A percentile compares a stretch with the other conserved stretches of the same genome.
Conservation (phyloP, 2,888 invertebrate species). For the Acrobeloides nanus region DNA sequence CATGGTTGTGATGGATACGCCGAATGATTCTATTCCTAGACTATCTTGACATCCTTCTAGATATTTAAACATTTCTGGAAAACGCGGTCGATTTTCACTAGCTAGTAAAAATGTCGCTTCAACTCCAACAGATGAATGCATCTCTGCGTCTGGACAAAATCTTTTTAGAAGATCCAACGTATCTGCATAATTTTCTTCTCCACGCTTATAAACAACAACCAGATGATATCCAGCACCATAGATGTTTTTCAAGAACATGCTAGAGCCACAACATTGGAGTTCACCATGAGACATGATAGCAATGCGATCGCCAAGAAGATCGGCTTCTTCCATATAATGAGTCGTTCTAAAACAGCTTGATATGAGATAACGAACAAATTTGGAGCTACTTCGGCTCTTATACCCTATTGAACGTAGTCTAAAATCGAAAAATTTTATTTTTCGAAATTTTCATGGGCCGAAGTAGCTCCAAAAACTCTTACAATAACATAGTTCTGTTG, state of each 20-base stretch:
- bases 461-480: too few relatives aligned
- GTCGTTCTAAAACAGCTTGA: too few relatives aligned
- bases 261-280: slow-evolving; percentile 72
- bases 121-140: slow-evolving; percentile 69
- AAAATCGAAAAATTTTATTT: too few relatives aligned
- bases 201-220: slow-evolving; percentile 63
- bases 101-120: slow-evolving; percentile 69
- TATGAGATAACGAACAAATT: too few relatives aligned
- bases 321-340: slow-evolving; percentile 73
- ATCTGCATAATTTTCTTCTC: slow-evolving; percentile 31
- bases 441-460: too few relatives aligned
- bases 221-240: slow-evolving; percentile 70
- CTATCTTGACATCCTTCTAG: slow-evolving; percentile 63
- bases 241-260: slow-evolving; percentile 68
- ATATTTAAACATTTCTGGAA: slow-evolving; percentile 65
- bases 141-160: slow-evolving; percentile 57
- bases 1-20: slow-evolving; percentile 74
- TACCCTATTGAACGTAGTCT: too few relatives aligned
- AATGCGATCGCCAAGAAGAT: slow-evolving; percentile 72
- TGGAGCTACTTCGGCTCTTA: too few relatives aligned
- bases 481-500: slow-evolving; percentile 68
- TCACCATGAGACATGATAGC: slow-evolving; percentile 78
- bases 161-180: slow-evolving; percentile 13
- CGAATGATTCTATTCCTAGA: slow-evolving; percentile 70
- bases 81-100: slow-evolving; percentile 58